phyloP scores from a whole-genome alignment of 2,113 vertebrate species.

The Tinamus guttatus region DNA sequence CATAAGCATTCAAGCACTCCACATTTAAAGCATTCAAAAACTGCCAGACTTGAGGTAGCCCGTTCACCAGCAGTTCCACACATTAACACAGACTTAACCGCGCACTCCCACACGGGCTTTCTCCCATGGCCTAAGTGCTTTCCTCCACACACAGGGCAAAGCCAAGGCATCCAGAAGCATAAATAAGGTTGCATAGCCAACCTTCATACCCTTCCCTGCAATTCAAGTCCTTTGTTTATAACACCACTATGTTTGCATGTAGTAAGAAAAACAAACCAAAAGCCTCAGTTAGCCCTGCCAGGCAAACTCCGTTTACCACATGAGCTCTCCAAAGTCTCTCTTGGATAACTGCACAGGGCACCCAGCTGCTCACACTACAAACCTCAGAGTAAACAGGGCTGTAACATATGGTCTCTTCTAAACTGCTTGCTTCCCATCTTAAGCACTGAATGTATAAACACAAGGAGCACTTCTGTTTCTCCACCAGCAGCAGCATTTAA shows the following conservation, averaged over 20 bases:
- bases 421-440: not conserved
- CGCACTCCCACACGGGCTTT: not conserved
- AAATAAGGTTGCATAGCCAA: not conserved
- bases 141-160: not conserved
- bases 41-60: not conserved
- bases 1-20: not conserved
- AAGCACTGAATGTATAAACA: not conserved
- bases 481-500: not conserved
- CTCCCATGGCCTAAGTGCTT: not conserved
- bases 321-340: not conserved
- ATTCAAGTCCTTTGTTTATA: not conserved
- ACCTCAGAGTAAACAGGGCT: not conserved
- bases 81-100: not conserved
- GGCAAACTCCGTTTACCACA: not conserved
- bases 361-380: not conserved
- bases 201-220: not conserved
- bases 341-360: not conserved
- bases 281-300: not conserved
- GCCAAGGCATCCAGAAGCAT: not conserved
- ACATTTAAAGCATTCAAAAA: not conserved
- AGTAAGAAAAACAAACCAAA: constrained; percentile 1
- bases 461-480: not conserved
- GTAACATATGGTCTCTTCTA: not conserved
- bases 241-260: not conserved
- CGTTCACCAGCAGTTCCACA: not conserved